Base-by-base conservation (phyloP, 2,888 invertebrate species). In the Oeneis ivallda region DNA sequence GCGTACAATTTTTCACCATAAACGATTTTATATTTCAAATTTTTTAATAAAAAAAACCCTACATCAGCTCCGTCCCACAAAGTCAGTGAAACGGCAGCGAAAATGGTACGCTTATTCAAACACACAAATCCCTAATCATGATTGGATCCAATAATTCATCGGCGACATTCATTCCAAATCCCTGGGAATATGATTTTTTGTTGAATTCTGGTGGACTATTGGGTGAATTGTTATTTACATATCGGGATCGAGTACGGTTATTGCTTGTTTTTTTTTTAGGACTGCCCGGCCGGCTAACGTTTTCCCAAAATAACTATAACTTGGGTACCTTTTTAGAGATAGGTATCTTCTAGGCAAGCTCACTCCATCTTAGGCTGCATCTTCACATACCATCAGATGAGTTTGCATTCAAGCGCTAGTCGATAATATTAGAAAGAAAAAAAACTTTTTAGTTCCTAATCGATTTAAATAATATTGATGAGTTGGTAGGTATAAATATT, bases 131-230 rank as follows among this genome's bases (percentile, higher is more conserved):
- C 68, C 56, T 53, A 61, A 64, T 66, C 63, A 60, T 45, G 63
- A 68, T 68, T 66, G 68, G 66, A 64, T 63, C 56, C 66, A 66
- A 68, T 68, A 68, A 68, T 64, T 68, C 68, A 66, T 61, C 52
- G 60, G 41, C 68, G 60, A 17, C 47, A 17, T 66, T 68, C 47
- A 63, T 68, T 63, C 65, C 37, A 37, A 65, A 63, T 67, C 50
- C 52, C 69, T 11, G 32, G 53, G 65, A 69, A 69, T 69, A 67
- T 65, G 60, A 67, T 67, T 65, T 69, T 65, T 54, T 39, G 17
- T 37, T 17, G 34, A 54, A 37, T 15, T 37, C 2, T 34, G 34
- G 11, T 54, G 10, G 54, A 17, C 37, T 37, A 39, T 39, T 17
- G 15, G 37, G 37, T 1, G 37, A 17, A 54, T 54, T 54, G 37